Percentiles rank a stretch among this genome's conserved stretches.
Evolutionary conservation across 2,797 vertebrate genomes (phyloP).

Genomic region (Nyctalus aviator): DNA sequence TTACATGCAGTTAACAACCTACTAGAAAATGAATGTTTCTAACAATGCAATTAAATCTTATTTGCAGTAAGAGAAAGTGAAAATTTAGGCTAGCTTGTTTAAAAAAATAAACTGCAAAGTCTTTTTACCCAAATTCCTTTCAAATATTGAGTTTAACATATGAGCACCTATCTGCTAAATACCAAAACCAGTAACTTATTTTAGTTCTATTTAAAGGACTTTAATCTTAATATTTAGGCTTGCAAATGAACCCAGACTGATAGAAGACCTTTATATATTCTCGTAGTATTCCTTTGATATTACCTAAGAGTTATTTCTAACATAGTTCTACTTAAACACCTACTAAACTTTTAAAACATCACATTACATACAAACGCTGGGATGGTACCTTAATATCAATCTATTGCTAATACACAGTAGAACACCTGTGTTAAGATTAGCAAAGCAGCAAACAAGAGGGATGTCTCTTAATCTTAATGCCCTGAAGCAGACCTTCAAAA

Average conservation of each 20-base stretch:
- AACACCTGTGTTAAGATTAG: not conserved
- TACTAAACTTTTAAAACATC: conserved; percentile 55
- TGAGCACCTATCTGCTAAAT: conserved; percentile 5
- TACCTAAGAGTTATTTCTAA: conserved; percentile 32
- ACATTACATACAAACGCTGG: conserved; percentile 19
- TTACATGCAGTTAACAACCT: conserved; percentile 30
- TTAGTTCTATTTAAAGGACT: conserved; percentile 52
- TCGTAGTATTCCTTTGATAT: conserved; percentile 48
- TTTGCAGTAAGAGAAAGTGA: conserved; percentile 32
- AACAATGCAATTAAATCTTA: conserved; percentile 58
- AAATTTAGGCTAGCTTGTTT: conserved; percentile 2
- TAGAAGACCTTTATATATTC: conserved; percentile 10
- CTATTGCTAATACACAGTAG: not conserved
- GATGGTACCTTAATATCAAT: not conserved
- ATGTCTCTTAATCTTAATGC: not conserved
- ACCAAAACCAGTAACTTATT: conserved; percentile 10
- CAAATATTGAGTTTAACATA: conserved; percentile 13
- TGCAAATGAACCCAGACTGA: not conserved
- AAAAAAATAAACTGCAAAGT: conserved; percentile 45
- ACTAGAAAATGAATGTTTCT: conserved; percentile 46
- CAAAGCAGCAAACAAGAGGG: not conserved
- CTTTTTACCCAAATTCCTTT: conserved; percentile 21
- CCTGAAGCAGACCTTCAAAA: conserved; percentile 1
- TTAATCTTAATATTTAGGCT: conserved; percentile 46
- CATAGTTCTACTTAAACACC: not conserved